Evolutionary conservation across 2,888 invertebrate species (phyloP), one percentile per base, ranked within the genome.

Genomic region (Lasioglossum oenotherae): DNA sequence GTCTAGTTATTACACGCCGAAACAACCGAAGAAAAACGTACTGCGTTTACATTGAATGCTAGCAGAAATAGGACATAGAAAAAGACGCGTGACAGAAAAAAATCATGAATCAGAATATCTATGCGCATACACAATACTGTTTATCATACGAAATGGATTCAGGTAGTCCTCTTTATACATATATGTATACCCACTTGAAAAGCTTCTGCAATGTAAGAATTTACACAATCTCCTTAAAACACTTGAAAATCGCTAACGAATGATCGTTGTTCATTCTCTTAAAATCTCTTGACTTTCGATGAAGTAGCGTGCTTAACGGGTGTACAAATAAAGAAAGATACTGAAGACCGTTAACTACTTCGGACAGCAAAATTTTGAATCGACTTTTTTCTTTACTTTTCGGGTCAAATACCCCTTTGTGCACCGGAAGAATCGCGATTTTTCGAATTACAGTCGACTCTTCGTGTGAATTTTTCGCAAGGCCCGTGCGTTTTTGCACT

Each of bases 401-500:
- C 12, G 41, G 12, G 2, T 41, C 2, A 41, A 41, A 12, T 41
- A 41, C 0, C 41, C 41, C 0, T 12, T 0, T 4, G 44, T 44
- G 44, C 44, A 14, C 4, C 44, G 46, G 19, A 53, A 8, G 8
- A 19, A 53, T 6, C 0, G 23, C 6, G 53, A 23, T 23, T 60
- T 60, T 27, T 19, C 27, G 1, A 27, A 27, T 27, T 27, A 60
- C 14, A 27, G 60, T 14, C 14, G 14, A 27, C n/a, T 35, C 16
- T 19, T 19, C 19, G 19, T 44, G 10, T 35, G 64, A 60, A 49
- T 0, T 38, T 49, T 6, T 49, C 35, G 23, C n/a, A 31, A 35
- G 23, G 35, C 12, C 41, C 41, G 41, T 41, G 41, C 41, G 31
- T 19, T 31, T 77, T 60, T n/a, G 35, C 73, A 69, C 78, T 81